A percentile compares a stretch with the other conserved stretches of the same genome.
phyloP scores from a whole-genome alignment of 2,888 invertebrate genomes.

The Dicyrtomina minuta region DNA sequence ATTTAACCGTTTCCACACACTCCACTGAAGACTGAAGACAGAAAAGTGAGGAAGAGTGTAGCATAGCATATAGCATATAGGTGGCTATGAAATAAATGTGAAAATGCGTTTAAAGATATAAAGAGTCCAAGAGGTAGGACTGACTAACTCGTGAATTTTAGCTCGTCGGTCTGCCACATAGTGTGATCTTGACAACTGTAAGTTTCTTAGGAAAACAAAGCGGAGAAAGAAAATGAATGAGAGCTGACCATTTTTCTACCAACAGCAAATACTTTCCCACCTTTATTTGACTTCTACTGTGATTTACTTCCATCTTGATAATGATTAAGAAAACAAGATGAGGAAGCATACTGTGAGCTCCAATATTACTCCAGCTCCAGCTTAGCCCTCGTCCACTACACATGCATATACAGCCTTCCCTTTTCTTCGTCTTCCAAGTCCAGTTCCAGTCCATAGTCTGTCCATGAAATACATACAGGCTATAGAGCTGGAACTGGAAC shows the following conservation, averaged over 20 bases:
- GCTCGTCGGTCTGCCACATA: slow-evolving; percentile 32
- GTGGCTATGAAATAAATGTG: too few relatives aligned
- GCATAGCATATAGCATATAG: too few relatives aligned
- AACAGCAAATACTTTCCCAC: slow-evolving; percentile 38
- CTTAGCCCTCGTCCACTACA: too few relatives aligned
- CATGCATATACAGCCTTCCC: too few relatives aligned
- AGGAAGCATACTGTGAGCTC: slow-evolving; percentile 23
- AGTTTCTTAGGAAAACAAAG: slow-evolving; percentile 42
- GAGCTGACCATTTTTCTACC: slow-evolving; percentile 31
- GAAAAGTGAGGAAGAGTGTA: too few relatives aligned
- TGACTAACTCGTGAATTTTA: too few relatives aligned
- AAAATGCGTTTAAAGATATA: slow-evolving; percentile 9
- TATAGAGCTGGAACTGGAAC: too few relatives aligned
- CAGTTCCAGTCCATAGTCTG: too few relatives aligned
- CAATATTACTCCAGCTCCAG: slow-evolving; percentile 3
- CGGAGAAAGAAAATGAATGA: slow-evolving; percentile 33
- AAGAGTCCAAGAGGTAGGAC: not conserved
- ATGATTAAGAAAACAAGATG: slow-evolving; percentile 35
- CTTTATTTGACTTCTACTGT: slow-evolving; percentile 33
- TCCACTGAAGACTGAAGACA: too few relatives aligned
- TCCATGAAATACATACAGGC: too few relatives aligned
- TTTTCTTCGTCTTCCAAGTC: too few relatives aligned
- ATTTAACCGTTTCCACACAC: too few relatives aligned
- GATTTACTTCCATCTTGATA: slow-evolving; percentile 37
- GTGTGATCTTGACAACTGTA: slow-evolving; percentile 40